Conservation (phyloP, 2,888 invertebrate species). For the Nomada flava region DNA sequence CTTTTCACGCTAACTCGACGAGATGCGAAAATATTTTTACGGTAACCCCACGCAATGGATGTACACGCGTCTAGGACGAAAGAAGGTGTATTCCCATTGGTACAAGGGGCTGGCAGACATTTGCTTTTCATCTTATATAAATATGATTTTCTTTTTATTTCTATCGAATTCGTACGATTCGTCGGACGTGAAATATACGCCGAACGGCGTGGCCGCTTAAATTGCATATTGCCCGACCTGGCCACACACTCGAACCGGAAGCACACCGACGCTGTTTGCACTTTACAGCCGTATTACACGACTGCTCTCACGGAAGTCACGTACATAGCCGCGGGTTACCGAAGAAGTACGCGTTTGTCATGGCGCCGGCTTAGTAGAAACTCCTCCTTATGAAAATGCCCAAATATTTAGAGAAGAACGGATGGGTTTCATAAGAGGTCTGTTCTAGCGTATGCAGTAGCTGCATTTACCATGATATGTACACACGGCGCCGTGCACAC, state of each 20-base stretch:
- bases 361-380: slow-evolving; percentile 29
- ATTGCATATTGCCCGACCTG: slow-evolving; percentile 42
- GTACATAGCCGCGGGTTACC: slow-evolving; percentile 39
- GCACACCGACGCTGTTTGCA: slow-evolving; percentile 33
- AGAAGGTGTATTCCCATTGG: background rate
- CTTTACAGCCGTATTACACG: slow-evolving; percentile 70
- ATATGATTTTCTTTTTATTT: background rate
- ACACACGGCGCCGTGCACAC: slow-evolving; percentile 33
- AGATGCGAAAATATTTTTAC: slow-evolving; percentile 17
- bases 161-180: slow-evolving; percentile 20
- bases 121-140: no score
- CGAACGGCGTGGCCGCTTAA: slow-evolving; percentile 41
- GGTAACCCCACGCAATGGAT: background rate
- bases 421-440: slow-evolving; percentile 64
- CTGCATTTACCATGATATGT: slow-evolving; percentile 51
- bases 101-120: no score
- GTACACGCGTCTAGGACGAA: background rate
- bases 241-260: slow-evolving; percentile 22
- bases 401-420: slow-evolving; percentile 70
- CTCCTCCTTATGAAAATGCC: slow-evolving; percentile 65
- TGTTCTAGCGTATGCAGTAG: slow-evolving; percentile 47
- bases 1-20: slow-evolving; percentile 10
- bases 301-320: slow-evolving; percentile 53
- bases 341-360: slow-evolving; percentile 60
- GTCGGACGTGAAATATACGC: slow-evolving; percentile 7